Conservation (phyloP, 2,113 vertebrate genomes). For the Lutjanus erythropterus region DNA sequence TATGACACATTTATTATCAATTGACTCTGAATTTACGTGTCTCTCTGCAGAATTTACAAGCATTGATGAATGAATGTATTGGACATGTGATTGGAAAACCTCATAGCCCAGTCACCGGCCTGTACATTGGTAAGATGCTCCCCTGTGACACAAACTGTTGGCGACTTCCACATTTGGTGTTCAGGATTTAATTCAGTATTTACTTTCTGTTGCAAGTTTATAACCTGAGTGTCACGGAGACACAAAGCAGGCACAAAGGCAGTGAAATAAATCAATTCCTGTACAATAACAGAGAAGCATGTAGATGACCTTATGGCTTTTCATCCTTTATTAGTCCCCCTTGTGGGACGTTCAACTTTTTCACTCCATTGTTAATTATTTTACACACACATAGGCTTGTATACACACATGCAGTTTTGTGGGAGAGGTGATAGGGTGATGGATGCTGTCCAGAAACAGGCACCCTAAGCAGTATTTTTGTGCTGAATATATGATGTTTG, state of each 20-base stretch:
- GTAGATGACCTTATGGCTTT: too few relatives aligned
- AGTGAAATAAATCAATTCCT: background rate
- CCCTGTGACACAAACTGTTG: background rate
- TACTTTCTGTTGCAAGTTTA: conserved; percentile 12
- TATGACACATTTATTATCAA: background rate
- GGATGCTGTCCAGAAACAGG: too few relatives aligned
- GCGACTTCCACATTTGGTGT: background rate
- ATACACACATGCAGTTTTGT: too few relatives aligned
- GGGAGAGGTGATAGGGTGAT: too few relatives aligned
- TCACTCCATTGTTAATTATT: too few relatives aligned
- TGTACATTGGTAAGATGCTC: conserved; percentile 91
- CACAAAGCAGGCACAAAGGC: conserved; percentile 3
- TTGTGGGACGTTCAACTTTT: too few relatives aligned
- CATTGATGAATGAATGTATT: conserved; percentile 99
- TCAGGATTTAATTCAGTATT: conserved; percentile 16
- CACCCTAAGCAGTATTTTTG: too few relatives aligned
- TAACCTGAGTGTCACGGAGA: conserved; percentile 2
- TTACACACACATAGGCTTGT: too few relatives aligned
- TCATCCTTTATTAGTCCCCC: too few relatives aligned
- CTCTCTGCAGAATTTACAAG: conserved; percentile 91
- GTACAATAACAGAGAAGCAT: background rate
- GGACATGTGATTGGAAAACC: conserved; percentile 99
- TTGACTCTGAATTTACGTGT: conserved; percentile 11
- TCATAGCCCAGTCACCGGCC: conserved; percentile 97
- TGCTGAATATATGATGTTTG: too few relatives aligned